Conservation (phyloP, 2,797 vertebrate species). For the Buphagus erythrorhynchus region DNA sequence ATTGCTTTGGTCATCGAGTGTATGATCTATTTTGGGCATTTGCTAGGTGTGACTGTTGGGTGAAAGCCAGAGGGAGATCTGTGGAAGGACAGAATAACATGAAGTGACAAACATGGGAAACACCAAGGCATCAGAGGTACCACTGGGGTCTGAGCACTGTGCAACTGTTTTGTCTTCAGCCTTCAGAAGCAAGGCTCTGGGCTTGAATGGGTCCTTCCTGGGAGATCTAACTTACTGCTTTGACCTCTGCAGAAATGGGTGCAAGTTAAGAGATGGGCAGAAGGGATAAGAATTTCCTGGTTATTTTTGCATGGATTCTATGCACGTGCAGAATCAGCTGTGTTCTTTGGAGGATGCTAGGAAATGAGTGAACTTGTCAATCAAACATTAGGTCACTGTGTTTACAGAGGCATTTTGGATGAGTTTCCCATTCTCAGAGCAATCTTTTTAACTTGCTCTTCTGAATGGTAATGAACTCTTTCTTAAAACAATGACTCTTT, state of each 20-base stretch:
- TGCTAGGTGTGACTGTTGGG: background rate
- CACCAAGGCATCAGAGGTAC: background rate
- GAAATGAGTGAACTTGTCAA: background rate
- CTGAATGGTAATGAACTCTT: background rate
- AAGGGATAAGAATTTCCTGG: background rate
- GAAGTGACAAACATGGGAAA: background rate
- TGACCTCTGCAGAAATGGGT: background rate
- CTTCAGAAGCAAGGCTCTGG: background rate
- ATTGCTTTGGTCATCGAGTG: background rate
- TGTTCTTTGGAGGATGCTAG: background rate
- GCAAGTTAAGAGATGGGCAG: background rate
- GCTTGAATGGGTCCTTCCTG: background rate
- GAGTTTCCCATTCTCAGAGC: background rate
- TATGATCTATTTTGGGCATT: background rate
- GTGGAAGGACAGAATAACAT: background rate
- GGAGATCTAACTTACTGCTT: background rate
- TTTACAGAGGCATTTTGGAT: background rate
- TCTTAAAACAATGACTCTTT: background rate
- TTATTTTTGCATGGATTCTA: background rate
- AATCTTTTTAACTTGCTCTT: background rate
- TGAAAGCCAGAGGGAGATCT: background rate
- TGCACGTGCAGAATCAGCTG: background rate
- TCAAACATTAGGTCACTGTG: background rate
- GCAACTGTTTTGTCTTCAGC: background rate
- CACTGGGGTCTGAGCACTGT: background rate